Evolutionary conservation across 2,113 vertebrate species (phyloP).

Genomic region (Cygnus atratus): DNA sequence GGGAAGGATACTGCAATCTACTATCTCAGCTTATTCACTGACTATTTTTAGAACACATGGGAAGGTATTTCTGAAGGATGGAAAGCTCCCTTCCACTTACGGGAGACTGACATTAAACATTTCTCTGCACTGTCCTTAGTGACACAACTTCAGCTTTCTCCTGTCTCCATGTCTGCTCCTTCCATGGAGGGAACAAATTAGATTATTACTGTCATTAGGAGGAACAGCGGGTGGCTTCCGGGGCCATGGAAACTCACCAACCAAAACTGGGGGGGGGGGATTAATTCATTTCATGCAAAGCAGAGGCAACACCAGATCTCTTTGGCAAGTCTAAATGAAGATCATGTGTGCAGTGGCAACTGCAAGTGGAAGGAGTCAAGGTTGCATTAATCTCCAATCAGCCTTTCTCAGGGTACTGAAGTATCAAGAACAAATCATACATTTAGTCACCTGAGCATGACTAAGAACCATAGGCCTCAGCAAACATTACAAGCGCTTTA

Average conservation of each 20-base stretch:
- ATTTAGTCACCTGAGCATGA: slow-evolving; percentile 68
- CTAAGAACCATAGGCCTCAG: slow-evolving; percentile 53
- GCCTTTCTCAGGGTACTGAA: slow-evolving; percentile 70
- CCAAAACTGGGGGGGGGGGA: not conserved
- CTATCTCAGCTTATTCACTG: not conserved
- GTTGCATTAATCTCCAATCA: slow-evolving; percentile 50
- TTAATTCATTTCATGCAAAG: slow-evolving; percentile 47
- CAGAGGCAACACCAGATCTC: slow-evolving; percentile 25
- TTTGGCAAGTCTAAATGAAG: not conserved
- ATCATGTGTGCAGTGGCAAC: not conserved
- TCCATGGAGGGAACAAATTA: not conserved
- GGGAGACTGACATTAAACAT: not conserved
- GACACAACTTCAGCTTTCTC: not conserved
- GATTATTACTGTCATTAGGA: not conserved
- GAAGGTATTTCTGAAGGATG: not conserved
- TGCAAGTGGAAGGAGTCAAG: slow-evolving; percentile 37
- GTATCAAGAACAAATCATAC: slow-evolving; percentile 64
- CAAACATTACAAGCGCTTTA: slow-evolving; percentile 42
- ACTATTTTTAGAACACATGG: not conserved
- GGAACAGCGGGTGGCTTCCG: not conserved
- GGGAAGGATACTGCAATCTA: not conserved
- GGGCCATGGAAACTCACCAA: not conserved
- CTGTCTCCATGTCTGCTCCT: not conserved
- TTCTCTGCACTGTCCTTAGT: not conserved
- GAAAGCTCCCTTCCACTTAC: not conserved